Evolutionary conservation across 2,113 vertebrate species (phyloP), one percentile per base, ranked within the genome.

Genomic region (Crotalus viridis): DNA sequence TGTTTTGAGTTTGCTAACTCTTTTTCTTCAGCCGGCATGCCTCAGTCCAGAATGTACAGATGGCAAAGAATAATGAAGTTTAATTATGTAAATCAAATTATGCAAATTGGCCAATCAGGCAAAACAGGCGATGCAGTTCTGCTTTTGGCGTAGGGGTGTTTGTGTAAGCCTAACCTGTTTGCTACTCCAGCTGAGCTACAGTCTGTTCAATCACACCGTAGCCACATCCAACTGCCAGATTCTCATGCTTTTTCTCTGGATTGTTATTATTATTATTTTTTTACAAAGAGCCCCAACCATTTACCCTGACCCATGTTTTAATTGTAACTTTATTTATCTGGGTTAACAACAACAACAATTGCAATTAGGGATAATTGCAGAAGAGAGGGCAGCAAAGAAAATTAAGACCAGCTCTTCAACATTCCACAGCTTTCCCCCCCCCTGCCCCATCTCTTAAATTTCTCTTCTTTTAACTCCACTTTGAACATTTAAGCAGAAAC

Each of bases 171-270:
- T 94, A 93, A 94, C 10, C 94, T 93, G 87, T 93, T 90, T 95
- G 91, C 85, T 93, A 69, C 95, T 91, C 93, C 92, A 94, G 64
- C 8, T 26, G 21, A 95, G 51, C 92, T 95, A 48, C 89, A 91
- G 91, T 90, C 88, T 92, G 22, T 91, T 93, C 94, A 94, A 85
- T 92, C 85, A 88, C 87, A 59, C 86, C 88, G 39, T 92, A 86
- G 95, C 91, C 95, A 90, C 94, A 96, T 96, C 96, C 89, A 96
- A 33, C 87, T 93, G 93, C 33, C 92, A 92, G 2, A 93, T 96
- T 94, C 61, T 43, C 55, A 93, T 90, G 28, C 85, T 64, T 93
- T 59, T 46, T 24, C 89, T 0, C 26, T 55, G 26, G 46, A 90
- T 54, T 15, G 22, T 55, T 15, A 22, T n/a, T 48, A 48, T 48